phyloP scores from a whole-genome alignment of 2,113 vertebrate genomes.

The Sylvilagus bachmani region DNA sequence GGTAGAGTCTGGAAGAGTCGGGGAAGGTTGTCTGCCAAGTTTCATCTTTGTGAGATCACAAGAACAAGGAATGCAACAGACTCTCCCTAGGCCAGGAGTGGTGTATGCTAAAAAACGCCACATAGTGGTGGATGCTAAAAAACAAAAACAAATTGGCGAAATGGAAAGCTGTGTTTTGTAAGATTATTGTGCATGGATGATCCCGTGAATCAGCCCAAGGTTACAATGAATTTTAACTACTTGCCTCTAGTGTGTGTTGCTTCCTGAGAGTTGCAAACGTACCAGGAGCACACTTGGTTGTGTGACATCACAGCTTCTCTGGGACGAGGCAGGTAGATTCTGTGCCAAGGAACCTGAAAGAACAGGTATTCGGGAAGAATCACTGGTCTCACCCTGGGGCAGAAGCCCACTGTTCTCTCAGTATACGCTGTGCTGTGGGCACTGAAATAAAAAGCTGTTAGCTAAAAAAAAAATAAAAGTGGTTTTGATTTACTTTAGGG shows the following conservation, averaged over 20 bases:
- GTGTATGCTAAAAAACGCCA: background rate
- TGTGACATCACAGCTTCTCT: background rate
- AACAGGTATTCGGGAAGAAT: background rate
- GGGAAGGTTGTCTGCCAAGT: background rate
- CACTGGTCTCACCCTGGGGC: background rate
- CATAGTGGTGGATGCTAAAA: background rate
- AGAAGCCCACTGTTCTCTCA: background rate
- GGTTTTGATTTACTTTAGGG: too few relatives aligned
- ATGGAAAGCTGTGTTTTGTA: background rate
- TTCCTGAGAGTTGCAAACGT: background rate
- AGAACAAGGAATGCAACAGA: background rate
- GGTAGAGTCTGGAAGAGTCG: background rate
- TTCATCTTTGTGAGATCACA: background rate
- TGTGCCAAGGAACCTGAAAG: background rate
- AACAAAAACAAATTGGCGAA: too few relatives aligned
- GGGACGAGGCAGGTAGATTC: background rate
- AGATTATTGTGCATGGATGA: background rate
- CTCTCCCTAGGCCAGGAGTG: background rate
- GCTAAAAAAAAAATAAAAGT: too few relatives aligned
- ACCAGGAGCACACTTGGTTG: background rate
- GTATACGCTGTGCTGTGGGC: background rate
- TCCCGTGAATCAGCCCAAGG: background rate
- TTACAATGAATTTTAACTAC: background rate
- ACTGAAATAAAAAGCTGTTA: background rate
- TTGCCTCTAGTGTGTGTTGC: background rate